These are phyloP conservation scores for Peromyscus leucopus DNA, from an alignment of 2,113 vertebrate species.

Conservation along the genomic window DNA sequence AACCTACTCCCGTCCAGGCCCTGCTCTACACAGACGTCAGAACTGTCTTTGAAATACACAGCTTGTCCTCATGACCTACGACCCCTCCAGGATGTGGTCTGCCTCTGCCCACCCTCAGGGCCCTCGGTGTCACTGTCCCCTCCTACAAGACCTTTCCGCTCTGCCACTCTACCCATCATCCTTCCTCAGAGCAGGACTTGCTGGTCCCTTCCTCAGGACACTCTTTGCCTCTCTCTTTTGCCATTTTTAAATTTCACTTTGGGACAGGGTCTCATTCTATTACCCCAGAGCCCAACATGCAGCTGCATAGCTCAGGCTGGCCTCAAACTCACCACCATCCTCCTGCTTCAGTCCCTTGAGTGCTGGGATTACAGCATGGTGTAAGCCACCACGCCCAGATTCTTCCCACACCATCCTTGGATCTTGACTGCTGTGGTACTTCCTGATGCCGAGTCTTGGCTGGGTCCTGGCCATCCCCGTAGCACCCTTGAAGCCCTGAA, in stretches of 20 bases:
- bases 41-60: background rate
- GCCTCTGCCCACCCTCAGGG: background rate
- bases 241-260: background rate
- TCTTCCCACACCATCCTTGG: background rate
- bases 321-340: background rate
- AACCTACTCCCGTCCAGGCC: too few species aligned
- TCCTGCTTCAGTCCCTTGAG: background rate
- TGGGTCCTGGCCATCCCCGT: background rate
- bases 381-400: too few species aligned
- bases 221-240: background rate
- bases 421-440: background rate
- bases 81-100: background rate
- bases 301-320: background rate
- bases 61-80: background rate
- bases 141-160: background rate
- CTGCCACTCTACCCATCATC: rapidly evolving
- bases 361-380: background rate
- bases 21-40: background rate
- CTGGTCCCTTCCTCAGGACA: background rate
- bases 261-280: background rate
- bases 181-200: background rate
- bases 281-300: background rate
- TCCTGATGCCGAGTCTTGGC: background rate
- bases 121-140: background rate
- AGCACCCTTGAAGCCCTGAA: background rate